Evolutionary conservation across 2,797 vertebrate genomes (phyloP).

Genomic region (Sorex maritimensis): DNA sequence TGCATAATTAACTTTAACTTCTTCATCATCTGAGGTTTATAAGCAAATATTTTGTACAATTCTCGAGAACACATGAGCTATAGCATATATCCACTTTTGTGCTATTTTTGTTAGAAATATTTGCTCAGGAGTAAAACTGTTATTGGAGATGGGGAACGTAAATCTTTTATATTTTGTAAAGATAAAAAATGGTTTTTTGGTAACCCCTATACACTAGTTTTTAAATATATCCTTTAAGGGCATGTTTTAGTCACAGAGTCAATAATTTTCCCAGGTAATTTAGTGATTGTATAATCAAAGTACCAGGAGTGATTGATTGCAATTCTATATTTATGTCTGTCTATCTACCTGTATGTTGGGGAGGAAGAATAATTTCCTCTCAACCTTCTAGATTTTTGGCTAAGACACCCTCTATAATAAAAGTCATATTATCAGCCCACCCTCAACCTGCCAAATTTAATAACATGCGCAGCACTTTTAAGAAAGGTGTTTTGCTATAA

Average conservation of each 20-base stretch:
- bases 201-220: background rate
- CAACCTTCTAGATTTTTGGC: background rate
- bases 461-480: background rate
- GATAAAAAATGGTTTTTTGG: background rate
- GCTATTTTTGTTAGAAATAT: background rate
- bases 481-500: background rate
- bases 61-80: too few relatives aligned
- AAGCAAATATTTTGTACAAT: too few relatives aligned
- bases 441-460: background rate
- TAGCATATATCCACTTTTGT: too few relatives aligned
- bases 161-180: background rate
- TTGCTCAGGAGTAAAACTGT: background rate
- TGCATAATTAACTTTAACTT: too few relatives aligned
- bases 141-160: too few relatives aligned
- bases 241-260: background rate
- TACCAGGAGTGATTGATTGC: background rate
- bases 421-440: background rate
- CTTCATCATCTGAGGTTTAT: too few relatives aligned
- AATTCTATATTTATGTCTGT: background rate
- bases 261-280: background rate
- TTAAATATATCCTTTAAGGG: background rate
- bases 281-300: background rate
- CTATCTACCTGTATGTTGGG: background rate
- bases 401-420: background rate
- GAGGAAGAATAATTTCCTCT: background rate